Evolutionary conservation across 2,888 invertebrate species (phyloP).

Genomic region (Seladonia tumulorum): DNA sequence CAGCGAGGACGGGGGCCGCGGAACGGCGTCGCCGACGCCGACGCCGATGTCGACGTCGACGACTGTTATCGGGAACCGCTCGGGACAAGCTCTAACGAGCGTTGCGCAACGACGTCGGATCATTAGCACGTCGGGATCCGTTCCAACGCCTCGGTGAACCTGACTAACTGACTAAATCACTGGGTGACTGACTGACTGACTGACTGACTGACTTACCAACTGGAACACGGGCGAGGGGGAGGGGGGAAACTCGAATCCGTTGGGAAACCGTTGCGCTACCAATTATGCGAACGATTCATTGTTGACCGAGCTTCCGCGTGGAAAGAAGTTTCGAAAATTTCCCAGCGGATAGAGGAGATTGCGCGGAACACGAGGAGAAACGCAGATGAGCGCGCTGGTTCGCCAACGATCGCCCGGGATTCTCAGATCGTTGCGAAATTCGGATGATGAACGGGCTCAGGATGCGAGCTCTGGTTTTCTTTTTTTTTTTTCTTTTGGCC

Average conservation of each 20-base stretch:
- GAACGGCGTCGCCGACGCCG: background rate
- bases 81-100: constrained; percentile 59
- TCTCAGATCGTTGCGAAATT: constrained; percentile 17
- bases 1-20: constrained; percentile 36
- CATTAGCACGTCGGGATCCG: constrained; percentile 68
- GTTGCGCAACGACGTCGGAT: constrained; percentile 61
- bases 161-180: constrained; percentile 57
- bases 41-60: background rate
- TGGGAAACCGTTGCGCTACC: constrained; percentile 62
- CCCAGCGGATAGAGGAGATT: constrained; percentile 59
- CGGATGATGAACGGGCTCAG: background rate
- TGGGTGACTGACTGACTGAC: constrained; percentile 59
- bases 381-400: background rate
- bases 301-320: constrained; percentile 60
- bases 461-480: background rate
- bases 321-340: constrained; percentile 68
- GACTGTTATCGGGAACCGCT: constrained; percentile 43
- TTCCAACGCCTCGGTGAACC: constrained; percentile 75
- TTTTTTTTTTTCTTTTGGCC: no score
- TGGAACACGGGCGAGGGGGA: background rate
- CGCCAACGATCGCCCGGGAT: background rate
- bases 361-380: background rate
- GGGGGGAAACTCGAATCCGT: constrained; percentile 17
- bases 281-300: constrained; percentile 68
- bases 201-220: constrained; percentile 69